Evolutionary conservation across 2,797 vertebrate genomes (phyloP).

Genomic region (Sebastes umbrosus): DNA sequence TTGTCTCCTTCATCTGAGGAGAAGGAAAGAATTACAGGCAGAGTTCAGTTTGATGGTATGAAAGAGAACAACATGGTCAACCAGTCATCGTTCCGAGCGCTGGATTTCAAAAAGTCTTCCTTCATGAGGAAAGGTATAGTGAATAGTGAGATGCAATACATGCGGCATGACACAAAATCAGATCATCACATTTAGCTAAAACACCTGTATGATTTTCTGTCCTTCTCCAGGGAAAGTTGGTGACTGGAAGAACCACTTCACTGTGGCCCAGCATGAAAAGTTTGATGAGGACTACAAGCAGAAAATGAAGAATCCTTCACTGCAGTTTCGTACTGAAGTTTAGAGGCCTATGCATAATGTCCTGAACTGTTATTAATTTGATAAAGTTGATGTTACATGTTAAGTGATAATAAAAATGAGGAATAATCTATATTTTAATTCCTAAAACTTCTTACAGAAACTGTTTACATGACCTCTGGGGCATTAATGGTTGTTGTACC

Average conservation of each 20-base stretch:
- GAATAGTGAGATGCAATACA: neutral
- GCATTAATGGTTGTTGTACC: too few species aligned
- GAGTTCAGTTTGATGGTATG: constrained; percentile 85
- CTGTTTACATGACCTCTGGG: too few species aligned
- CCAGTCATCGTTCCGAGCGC: too few species aligned
- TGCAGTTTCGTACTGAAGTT: neutral
- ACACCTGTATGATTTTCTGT: neutral
- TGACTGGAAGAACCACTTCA: neutral
- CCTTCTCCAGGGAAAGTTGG: neutral
- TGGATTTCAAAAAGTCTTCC: constrained; percentile 55
- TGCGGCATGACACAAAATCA: neutral
- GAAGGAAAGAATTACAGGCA: constrained; percentile 65
- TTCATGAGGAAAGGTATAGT: constrained; percentile 90
- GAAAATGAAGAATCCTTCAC: neutral
- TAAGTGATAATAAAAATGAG: too few species aligned
- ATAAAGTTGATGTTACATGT: neutral
- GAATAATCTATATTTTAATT: too few species aligned
- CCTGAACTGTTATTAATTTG: neutral
- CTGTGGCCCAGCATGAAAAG: neutral
- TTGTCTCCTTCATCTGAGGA: constrained; percentile 59
- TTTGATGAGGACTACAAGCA: neutral
- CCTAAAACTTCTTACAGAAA: too few species aligned
- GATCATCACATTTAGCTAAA: neutral
- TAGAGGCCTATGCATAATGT: neutral
- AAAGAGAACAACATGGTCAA: constrained; percentile 71